phyloP scores from a whole-genome alignment of 2,888 invertebrate genomes.

The Adelognathus sp. region DNA sequence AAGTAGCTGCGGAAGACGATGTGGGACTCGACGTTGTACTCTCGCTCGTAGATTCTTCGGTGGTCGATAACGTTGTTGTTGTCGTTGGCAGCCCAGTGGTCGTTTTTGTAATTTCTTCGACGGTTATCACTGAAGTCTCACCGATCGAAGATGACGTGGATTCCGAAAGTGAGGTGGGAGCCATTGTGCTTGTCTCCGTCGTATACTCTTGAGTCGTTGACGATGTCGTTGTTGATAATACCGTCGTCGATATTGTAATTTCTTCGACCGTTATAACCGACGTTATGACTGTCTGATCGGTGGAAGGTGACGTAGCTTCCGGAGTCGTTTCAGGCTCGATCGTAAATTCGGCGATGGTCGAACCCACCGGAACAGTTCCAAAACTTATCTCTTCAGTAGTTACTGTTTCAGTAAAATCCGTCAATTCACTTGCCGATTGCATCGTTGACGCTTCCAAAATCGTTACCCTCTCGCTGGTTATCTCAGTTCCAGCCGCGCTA shows the following conservation, averaged over 20 bases:
- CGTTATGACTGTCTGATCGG: neutral
- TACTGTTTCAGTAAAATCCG: neutral
- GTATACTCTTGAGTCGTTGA: neutral
- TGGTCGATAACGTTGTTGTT: neutral
- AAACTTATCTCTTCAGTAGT: neutral
- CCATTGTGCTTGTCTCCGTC: neutral
- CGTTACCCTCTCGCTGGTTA: neutral
- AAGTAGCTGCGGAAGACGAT: neutral
- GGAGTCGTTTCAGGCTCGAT: neutral
- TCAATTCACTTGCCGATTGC: neutral
- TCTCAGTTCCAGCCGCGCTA: neutral
- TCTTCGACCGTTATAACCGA: neutral
- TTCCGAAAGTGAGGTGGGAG: neutral
- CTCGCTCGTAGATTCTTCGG: neutral
- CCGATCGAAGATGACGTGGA: neutral
- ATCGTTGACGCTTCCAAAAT: neutral
- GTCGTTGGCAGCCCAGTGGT: neutral
- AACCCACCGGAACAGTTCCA: neutral
- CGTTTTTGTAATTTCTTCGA: conserved; percentile 22
- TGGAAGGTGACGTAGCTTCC: neutral
- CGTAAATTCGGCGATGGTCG: neutral
- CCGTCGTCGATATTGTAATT: neutral
- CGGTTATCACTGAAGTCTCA: conserved; percentile 29
- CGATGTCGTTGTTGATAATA: neutral
- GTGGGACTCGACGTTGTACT: neutral